Evolutionary conservation across 2,113 vertebrate genomes (phyloP).

Genomic region (Mobula birostris): DNA sequence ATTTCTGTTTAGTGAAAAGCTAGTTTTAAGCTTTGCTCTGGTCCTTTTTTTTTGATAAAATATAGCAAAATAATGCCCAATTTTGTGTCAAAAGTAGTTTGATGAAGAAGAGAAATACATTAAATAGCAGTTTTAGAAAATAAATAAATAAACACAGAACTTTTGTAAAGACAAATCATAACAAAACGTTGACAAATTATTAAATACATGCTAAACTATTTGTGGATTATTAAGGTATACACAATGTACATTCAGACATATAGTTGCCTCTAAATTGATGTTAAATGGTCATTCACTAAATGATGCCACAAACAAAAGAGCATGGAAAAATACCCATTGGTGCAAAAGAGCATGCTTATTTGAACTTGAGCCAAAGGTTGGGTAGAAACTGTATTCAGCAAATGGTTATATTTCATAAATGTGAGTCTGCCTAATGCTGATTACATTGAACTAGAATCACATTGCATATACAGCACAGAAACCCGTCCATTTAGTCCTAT

Average conservation of each 20-base stretch:
- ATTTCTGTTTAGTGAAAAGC: neutral
- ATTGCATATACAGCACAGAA: no score
- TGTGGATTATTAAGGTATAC: slow-evolving; percentile 74
- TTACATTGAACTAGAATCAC: no score
- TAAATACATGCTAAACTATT: slow-evolving; percentile 57
- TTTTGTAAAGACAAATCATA: slow-evolving; percentile 49
- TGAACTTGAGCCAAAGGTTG: neutral
- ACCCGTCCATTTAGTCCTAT: no score
- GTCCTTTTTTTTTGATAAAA: slow-evolving; percentile 23
- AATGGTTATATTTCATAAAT: neutral
- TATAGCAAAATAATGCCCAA: slow-evolving; percentile 54
- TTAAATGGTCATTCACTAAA: neutral
- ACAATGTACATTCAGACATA: slow-evolving; percentile 51
- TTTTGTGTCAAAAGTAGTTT: slow-evolving; percentile 50
- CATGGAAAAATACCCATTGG: slow-evolving; percentile 1
- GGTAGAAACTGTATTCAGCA: neutral
- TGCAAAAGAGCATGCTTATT: neutral
- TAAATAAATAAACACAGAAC: slow-evolving; percentile 14
- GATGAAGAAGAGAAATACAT: slow-evolving; percentile 43
- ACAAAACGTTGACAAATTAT: slow-evolving; percentile 36
- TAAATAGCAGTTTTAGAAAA: slow-evolving; percentile 60
- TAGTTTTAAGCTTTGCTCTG: slow-evolving; percentile 33
- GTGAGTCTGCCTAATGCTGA: neutral
- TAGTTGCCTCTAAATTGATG: neutral
- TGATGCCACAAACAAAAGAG: neutral